These are phyloP conservation scores for Griposia aprilina DNA, from an alignment of 2,888 invertebrate species.

Conservation along the genomic window DNA sequence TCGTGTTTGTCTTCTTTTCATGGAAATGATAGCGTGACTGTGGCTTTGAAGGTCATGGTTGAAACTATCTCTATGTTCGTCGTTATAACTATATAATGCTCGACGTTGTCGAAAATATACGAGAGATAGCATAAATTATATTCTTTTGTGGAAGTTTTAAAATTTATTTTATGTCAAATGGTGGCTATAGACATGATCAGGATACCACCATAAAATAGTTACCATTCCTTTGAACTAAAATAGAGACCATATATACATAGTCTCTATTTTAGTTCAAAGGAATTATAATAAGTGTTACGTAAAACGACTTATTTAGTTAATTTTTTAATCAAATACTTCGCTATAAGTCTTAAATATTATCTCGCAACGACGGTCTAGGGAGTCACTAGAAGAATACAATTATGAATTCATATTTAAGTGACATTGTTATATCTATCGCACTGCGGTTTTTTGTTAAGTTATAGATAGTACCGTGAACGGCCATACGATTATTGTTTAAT, in stretches of 20 bases:
- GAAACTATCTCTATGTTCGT: constrained; percentile 26
- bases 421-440: background rate
- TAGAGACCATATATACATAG: background rate
- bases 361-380: constrained; percentile 3
- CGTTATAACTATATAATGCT: constrained; percentile 10
- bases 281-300: constrained; percentile 4
- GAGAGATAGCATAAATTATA: background rate
- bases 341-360: constrained; percentile 17
- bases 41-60: constrained; percentile 38
- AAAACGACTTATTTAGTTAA: background rate
- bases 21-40: constrained; percentile 43
- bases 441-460: constrained; percentile 22
- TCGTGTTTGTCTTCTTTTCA: constrained; percentile 27
- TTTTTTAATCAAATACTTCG: constrained; percentile 1
- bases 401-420: constrained; percentile 32
- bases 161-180: background rate
- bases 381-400: constrained; percentile 23
- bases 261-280: too few species aligned
- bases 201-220: background rate
- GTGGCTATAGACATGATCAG: background rate
- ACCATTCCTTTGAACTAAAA: background rate
- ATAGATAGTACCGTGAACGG: background rate
- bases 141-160: constrained; percentile 2
- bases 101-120: constrained; percentile 8
- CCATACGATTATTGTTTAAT: background rate